Conservation (phyloP, 92 coral and sea anemone genomes). For the Metridium senile region DNA sequence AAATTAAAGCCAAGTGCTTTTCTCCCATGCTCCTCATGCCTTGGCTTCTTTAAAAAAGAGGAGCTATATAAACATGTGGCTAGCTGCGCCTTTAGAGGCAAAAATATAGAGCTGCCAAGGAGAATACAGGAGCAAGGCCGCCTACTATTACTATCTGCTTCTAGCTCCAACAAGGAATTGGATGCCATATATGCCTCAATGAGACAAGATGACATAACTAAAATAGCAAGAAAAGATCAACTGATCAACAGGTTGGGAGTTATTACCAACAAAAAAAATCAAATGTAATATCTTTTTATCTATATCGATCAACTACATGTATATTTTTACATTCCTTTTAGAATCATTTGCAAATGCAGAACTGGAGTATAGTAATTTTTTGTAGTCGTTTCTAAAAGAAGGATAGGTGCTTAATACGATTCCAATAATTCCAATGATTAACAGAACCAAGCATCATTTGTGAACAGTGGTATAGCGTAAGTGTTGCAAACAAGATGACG, state of each 20-base stretch:
- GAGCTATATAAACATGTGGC: background rate
- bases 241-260: background rate
- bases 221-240: background rate
- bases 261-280: too few species aligned
- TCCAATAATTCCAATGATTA: too few species aligned
- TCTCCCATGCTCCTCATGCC: constrained; percentile 9
- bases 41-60: background rate
- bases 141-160: background rate
- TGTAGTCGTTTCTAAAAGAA: too few species aligned
- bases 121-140: background rate
- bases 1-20: background rate
- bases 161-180: background rate
- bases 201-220: background rate
- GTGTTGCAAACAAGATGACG: too few species aligned
- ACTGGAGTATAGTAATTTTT: too few species aligned
- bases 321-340: too few species aligned
- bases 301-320: too few species aligned
- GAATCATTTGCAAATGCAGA: too few species aligned
- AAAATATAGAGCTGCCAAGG: background rate
- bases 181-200: background rate
- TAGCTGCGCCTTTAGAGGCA: background rate
- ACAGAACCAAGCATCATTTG: too few species aligned
- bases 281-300: too few species aligned
- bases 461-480: too few species aligned
- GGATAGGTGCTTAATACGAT: too few species aligned